Evolutionary conservation across 2,888 invertebrate genomes (phyloP), one percentile per base, ranked within the genome.

Genomic region (Molorchus minor): DNA sequence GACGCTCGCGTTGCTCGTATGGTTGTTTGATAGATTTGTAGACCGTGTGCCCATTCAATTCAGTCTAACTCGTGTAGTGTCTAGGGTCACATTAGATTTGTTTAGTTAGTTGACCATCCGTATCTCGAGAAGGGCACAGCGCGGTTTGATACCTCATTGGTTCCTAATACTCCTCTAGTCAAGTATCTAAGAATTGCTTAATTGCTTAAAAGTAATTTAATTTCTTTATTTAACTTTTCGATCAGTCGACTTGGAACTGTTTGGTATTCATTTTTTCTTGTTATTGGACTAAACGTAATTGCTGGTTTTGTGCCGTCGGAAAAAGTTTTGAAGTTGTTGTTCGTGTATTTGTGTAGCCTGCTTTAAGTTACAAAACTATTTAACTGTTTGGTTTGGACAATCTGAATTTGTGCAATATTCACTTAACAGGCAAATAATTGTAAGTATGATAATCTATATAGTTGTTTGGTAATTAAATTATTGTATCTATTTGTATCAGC

Each of bases 121-220:
- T 64, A 52, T 66, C 70, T 70, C 25, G 25, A 25, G 41, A 19
- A 17, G 68, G 65, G 70, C 66, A 66, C 67, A 56, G 51, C 61
- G 65, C 46, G 58, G 60, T 59, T 61, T 57, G 30, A 55, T 58
- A 44, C 57, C 52, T 71, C 74, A 74, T 74, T 76, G 72, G 71
- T 53, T 71, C 64, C 61, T 15, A 67, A 72, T 64, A 70, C 68
- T 67, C 61, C 58, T 73, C 70, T 70, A 74, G 74, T 76, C 73
- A 67, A 73, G 67, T 73, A 69, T 65, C 61, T 57, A 65, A 54
- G 61, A 70, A 75, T 76, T 75, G 76, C 64, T 71, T 75, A 75
- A 76, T 76, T 75, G 74, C 62, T 72, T 71, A 69, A 69, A 64
- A 70, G 56, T 74, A 75, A 75, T 73, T 71, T 57, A 59, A 61